Evolutionary conservation across 1,140 invertebrate genomes (phyloP).

Genomic region (Zaprionus capensis): DNA sequence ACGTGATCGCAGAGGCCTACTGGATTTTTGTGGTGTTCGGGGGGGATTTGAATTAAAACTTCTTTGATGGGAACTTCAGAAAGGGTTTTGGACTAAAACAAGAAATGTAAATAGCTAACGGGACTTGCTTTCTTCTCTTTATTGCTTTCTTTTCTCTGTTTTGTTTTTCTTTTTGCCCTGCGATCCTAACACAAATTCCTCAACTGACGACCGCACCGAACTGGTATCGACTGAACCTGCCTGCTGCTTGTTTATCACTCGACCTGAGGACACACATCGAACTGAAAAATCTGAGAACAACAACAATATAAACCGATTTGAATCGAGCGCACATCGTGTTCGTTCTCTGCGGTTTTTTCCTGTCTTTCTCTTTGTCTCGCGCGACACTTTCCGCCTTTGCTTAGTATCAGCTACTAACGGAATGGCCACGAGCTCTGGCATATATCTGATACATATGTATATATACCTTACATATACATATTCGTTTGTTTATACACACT

Average conservation of each 20-base stretch:
- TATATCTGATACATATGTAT: not conserved
- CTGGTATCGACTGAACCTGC: conserved; percentile 22
- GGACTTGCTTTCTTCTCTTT: not conserved
- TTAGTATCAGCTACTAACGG: conserved; percentile 28
- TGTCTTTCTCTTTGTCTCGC: conserved; percentile 12
- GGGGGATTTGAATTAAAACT: not conserved
- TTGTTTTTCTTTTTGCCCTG: not conserved
- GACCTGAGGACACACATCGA: conserved; percentile 20
- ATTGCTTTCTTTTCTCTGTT: not conserved
- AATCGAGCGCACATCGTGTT: conserved; percentile 11
- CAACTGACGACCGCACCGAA: conserved; percentile 6
- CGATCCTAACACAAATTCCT: conserved; percentile 1
- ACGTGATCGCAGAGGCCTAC: not conserved
- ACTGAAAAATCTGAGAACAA: conserved; percentile 18
- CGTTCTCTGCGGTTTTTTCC: conserved; percentile 14
- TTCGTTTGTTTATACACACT: conserved; percentile 13
- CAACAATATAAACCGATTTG: not conserved
- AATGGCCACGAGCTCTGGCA: conserved; percentile 27
- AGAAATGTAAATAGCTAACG: not conserved
- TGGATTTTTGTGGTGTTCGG: not conserved
- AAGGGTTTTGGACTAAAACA: not conserved
- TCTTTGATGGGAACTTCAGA: not conserved
- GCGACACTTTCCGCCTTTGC: conserved; percentile 31
- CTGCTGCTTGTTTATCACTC: conserved; percentile 8
- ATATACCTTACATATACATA: conserved; percentile 7